Base-by-base conservation (phyloP, 2,113 vertebrate species). In the Chrysochloris asiatica region DNA sequence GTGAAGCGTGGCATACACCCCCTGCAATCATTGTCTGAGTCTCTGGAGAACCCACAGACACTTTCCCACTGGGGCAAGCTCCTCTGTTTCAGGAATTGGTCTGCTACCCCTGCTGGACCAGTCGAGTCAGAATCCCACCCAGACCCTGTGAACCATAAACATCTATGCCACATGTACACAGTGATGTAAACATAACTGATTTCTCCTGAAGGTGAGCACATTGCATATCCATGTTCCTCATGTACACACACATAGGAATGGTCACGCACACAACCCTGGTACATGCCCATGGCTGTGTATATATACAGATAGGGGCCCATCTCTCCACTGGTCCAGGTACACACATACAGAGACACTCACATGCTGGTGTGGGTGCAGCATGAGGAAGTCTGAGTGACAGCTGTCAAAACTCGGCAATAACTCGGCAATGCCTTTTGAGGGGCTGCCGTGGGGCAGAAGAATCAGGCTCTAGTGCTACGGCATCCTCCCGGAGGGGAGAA, bases 361-460 rank as follows among this genome's bases (percentile, higher is more conserved):
- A 0, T 38, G 71, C 61, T 36, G 30, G 6, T 28, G 24, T 45
- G 8, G 36, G 43, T 9, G 2, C 6, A n/a, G 11, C 47, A 38
- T 13, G n/a, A 67, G 63, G 88, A 79, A 92, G 72, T 28, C 88
- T 94, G 96, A 98, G 38, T 97, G 97, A 97, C 96, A 98, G 96
- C 95, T 98, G 97, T 96, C 97, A 96, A 45, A 28, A 69, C 1
- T 45, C 1, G n/a, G n/a, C n/a, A n/a, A n/a, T n/a, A n/a, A n/a
- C n/a, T n/a, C n/a, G 0, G 50, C 85, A 1, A 7, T 1, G 79
- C 69, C 21, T 86, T 83, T 85, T 56, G 33, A 47, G 84, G 82
- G 45, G 50, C 79, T 95, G 93, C 83, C 87, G 96, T 95, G 8
- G 90, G 95, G 97, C 94, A 94, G 93, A 96, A 81, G 59, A 52